Evolutionary conservation across 2,797 vertebrate genomes (phyloP), one percentile per base, ranked within the genome.

Genomic region (Platyrinchus mystaceus): DNA sequence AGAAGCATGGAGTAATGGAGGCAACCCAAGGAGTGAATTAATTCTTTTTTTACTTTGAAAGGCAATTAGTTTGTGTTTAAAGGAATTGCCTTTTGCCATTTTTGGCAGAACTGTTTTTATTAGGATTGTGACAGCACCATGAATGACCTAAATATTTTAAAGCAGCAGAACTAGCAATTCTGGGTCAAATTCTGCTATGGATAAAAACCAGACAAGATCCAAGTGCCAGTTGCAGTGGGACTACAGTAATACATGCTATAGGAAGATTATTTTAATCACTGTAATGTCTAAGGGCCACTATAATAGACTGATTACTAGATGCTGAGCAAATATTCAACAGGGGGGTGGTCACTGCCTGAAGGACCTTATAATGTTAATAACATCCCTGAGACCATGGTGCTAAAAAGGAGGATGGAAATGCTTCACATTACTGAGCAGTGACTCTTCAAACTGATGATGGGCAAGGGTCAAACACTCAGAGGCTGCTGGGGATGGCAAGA

Each of bases 361-460:
- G 79, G 17, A 91, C 43, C 37, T 93, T 59, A 19, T 37, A 55
- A 80, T 69, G 46, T 85, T 81, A 91, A 34, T 47, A 78, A 46
- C 27, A 59, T 53, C 69, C 82, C 55, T 68, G 44, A 80, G 62
- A 58, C 36, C 39, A 28, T 2, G 14, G 73, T 69, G 34, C 16
- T 46, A 44, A 32, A 49, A 71, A 39, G 47, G 24, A 95, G 47
- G 53, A 75, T 75, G 36, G 43, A 88, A 94, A 89, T 88, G 32
- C 59, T 91, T 91, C 59, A 69, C 47, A 49, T 86, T 67, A 78
- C 58, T 93, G 62, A 93, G 63, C 69, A 93, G 50, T 86, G 91
- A 87, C 43, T 80, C 43, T 53, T 76, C 30, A 50, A 71, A 60
- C 8, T 44, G 53, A 71, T 80, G 71, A 92, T 59, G 50, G 39